Percentiles rank a stretch among this genome's conserved stretches.
Conservation (phyloP, 2,888 invertebrate genomes). For the Mesorhabditis sp. region DNA sequence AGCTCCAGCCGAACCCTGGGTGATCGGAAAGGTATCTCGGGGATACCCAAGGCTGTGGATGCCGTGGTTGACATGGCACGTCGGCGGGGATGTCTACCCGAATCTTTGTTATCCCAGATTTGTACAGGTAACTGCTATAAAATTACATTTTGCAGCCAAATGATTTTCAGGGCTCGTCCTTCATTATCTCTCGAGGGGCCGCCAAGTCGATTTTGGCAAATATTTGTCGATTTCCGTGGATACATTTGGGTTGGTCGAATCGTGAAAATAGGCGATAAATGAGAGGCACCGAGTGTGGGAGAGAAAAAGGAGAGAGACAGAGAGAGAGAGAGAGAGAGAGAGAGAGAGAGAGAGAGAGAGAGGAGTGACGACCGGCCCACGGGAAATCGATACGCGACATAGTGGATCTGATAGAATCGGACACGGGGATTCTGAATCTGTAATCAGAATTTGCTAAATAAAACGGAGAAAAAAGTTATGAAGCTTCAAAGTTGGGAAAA, state of each 20-base stretch:
- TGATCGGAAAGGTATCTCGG: conserved; percentile 54
- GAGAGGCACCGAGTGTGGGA: no score
- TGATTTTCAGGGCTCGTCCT: conserved; percentile 50
- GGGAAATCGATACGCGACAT: no score
- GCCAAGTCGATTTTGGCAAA: conserved; percentile 33
- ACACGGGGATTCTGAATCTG: neutral
- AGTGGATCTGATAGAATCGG: no score
- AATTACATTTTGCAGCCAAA: neutral
- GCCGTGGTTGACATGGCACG: conserved; percentile 56
- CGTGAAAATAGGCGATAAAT: neutral
- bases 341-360: no score
- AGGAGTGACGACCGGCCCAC: no score
- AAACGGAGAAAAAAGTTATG: neutral
- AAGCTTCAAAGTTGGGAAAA: no score
- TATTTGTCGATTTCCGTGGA: conserved; percentile 49
- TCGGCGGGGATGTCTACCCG: conserved; percentile 47
- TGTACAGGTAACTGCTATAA: conserved; percentile 36
- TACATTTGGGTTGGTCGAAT: conserved; percentile 50
- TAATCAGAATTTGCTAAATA: no score
- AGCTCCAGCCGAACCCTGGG: conserved; percentile 26
- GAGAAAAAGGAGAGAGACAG: no score
- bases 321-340: no score
- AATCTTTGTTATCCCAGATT: conserved; percentile 55
- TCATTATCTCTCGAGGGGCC: conserved; percentile 50
- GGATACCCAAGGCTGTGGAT: conserved; percentile 55